Evolutionary conservation across 2,888 invertebrate genomes (phyloP), one percentile per base, ranked within the genome.

Genomic region (Euzophera pinguis): DNA sequence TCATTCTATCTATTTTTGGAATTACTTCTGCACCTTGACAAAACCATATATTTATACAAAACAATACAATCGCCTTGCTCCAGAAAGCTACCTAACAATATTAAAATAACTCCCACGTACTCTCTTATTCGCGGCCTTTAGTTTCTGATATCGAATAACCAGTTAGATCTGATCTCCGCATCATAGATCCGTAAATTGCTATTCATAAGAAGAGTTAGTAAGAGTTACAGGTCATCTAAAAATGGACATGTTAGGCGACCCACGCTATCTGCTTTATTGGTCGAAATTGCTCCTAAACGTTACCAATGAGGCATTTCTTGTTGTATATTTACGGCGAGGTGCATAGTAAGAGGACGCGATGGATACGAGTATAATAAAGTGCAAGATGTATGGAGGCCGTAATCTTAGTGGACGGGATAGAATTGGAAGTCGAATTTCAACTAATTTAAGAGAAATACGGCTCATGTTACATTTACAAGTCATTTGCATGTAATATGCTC

Each of bases 261-360:
- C 82, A 89, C 89, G 84, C 84, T 65, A 64, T 62, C 73, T 77
- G 75, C 82, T 88, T 89, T 89, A 90, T 89, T 86, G 87, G 81
- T 72, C 75, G 71, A 79, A 89, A 89, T 90, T 89, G 86, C 80
- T 72, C 80, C 82, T 90, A 90, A 89, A 89, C 82, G 88, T 77
- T 89, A 81, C 84, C 86, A 87, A 86, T 86, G 87, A 85, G 81
- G 72, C 81, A 77, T 81, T 81, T 81, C 81, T 84, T 83, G 81
- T 72, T 76, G 81, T 85, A 74, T 85, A 87, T 88, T 87, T 88
- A 88, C 81, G 82, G 76, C 75, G 73, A 73, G 78, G 73, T 77
- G 78, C 73, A 73, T 73, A 73, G 75, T 72, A 72, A 67, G 67
- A 65, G 59, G 60, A 69, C 64, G 65, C 70, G 64, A 70, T 62